Base-by-base conservation (phyloP, 2,888 invertebrate genomes). In the Clusia tigrina region DNA sequence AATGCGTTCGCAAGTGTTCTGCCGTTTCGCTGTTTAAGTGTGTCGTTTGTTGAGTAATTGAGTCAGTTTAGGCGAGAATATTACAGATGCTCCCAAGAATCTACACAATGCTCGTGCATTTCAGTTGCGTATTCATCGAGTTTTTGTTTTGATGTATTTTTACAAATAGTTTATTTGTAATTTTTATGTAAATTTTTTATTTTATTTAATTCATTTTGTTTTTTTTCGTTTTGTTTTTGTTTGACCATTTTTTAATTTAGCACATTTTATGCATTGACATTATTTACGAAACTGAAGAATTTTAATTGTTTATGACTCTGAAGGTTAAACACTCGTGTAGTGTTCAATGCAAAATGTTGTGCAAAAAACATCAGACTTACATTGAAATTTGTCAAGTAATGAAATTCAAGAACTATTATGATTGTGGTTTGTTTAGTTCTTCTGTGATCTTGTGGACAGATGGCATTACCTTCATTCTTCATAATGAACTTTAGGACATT, bases 301-400 rank as follows among this genome's bases (percentile, higher is more conserved):
- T 77, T 78, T 78, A 78, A 77, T 76, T 74, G 69, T 73, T 78
- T 79, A 80, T 80, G 78, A 79, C 78, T 78, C 76, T 76, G 76
- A 74, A 70, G 74, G 69, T 70, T 65, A 63, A 62, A 62, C n/a
- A n/a, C 61, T 52, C 22, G 48, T 20, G 22, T 18, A 5, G n/a
- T 42, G n/a, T n/a, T 42, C n/a, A 42, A n/a, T 67, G 62, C 20
- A 56, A 59, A 65, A n/a, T n/a, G n/a, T n/a, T n/a, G n/a, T n/a
- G n/a, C n/a, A n/a, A n/a, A n/a, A n/a, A n/a, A n/a, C n/a, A n/a
- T n/a, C n/a, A n/a, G n/a, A n/a, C n/a, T n/a, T n/a, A n/a, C n/a
- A n/a, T n/a, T n/a, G n/a, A n/a, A n/a, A n/a, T n/a, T n/a, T n/a
- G n/a, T n/a, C n/a, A n/a, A n/a, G n/a, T n/a, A n/a, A n/a, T n/a